These are phyloP conservation scores for Brachionus manjavacas DNA, from an alignment of 1,140 invertebrate genomes.

Conservation along the genomic window DNA sequence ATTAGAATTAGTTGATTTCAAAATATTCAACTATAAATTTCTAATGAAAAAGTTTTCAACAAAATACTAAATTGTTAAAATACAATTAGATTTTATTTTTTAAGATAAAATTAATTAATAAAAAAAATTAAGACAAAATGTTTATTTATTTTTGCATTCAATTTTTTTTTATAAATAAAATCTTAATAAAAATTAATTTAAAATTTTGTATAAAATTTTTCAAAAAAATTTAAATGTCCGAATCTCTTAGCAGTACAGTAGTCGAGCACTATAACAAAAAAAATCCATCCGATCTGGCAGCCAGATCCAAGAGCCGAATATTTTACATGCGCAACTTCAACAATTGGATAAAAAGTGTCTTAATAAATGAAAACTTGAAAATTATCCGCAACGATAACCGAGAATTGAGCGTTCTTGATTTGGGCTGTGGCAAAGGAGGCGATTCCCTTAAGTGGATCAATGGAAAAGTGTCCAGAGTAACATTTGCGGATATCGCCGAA, in stretches of 20 bases:
- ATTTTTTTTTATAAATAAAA: not conserved
- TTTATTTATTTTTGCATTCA: not conserved
- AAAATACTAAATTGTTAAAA: too few species aligned
- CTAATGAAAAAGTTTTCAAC: too few species aligned
- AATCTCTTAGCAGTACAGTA: not conserved
- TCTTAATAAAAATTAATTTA: not conserved
- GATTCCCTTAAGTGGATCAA: slow-evolving; percentile 92
- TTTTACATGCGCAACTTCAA: slow-evolving; percentile 92
- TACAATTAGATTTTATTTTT: too few species aligned
- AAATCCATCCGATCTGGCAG: slow-evolving; percentile 45
- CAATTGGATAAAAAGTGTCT: slow-evolving; percentile 95
- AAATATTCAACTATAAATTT: too few species aligned
- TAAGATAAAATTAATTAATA: too few species aligned
- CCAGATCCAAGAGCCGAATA: slow-evolving; percentile 78
- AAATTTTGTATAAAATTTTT: not conserved
- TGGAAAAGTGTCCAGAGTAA: slow-evolving; percentile 47
- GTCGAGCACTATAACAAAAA: slow-evolving; percentile 37
- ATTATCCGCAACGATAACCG: slow-evolving; percentile 48
- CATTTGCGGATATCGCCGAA: slow-evolving; percentile 73
- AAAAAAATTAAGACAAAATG: not conserved
- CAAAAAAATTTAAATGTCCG: not conserved
- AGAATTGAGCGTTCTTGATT: slow-evolving; percentile 60
- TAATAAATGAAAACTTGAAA: slow-evolving; percentile 67
- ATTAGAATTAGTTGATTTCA: too few species aligned
- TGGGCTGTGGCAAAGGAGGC: slow-evolving; percentile 85